Base-by-base conservation (phyloP, 2,113 vertebrate species). In the mouse (Mus musculus) region DNA sequence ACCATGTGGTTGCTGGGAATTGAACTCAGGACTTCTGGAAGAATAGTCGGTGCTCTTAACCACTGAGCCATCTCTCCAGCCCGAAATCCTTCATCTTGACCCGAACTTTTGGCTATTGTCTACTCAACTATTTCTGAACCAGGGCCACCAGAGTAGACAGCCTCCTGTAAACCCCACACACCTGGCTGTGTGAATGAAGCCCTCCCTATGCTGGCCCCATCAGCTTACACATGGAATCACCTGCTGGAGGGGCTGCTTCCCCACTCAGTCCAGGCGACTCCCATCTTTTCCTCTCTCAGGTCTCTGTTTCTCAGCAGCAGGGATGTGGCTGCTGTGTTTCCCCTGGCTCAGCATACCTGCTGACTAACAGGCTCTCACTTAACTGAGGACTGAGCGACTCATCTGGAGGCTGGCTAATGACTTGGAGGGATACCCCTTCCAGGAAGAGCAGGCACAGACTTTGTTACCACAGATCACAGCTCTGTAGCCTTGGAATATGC, bases 151-250 rank as follows among this genome's bases (percentile, higher is more conserved):
- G 20, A 36, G 36, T 0, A 24, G 63, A 24, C 39, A 56, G 71
- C 65, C 56, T 26, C 46, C 24, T 0, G 14, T 36, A 17, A 75
- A 42, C 56, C 14, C 30, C 80, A 42, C 2, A 22, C 7, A 3
- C 11, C 12, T 0, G 30, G 63, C 61, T 4, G 59, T 78, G 61
- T 72, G 26, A 56, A 7, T 2, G 11, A 90, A 46, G 54, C 56
- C 39, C 81, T 19, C 56, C 24, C n/a, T 42, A 36, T 28, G 61
- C 69, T 54, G 65, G 63, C 71, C 12, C 46, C 82, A 59, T 76
- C 39, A n/a, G 76, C 30, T 6, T 73, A n/a, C 0, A 0, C 3
- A 14, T 10, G 7, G 0, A 1, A 3, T 12, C 14, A 17, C 13
- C 65, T 42, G 42, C 52, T 61, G 16, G 80, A 28, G 42, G 88